phyloP scores from a whole-genome alignment of 2,113 vertebrate genomes.

The Platanista minor region DNA sequence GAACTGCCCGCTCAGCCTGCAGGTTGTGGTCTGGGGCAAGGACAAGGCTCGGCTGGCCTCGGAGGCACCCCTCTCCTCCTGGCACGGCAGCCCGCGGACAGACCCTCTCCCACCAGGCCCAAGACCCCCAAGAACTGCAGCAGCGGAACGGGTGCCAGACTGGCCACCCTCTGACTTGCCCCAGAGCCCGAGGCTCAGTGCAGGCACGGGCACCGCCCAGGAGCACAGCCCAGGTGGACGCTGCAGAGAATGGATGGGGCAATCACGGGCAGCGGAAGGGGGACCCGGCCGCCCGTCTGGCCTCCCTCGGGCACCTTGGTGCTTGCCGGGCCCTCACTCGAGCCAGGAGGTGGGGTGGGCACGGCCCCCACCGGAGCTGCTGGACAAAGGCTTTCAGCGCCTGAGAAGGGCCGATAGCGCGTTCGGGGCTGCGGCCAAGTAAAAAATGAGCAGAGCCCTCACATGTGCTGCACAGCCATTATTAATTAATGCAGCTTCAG shows the following conservation, averaged over 20 bases:
- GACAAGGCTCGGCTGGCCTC: background rate
- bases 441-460: constrained; percentile 56
- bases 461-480: constrained; percentile 72
- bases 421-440: constrained; percentile 22
- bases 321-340: background rate
- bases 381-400: constrained; percentile 66
- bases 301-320: background rate
- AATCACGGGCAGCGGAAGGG: background rate
- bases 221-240: background rate
- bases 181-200: background rate
- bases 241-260: background rate
- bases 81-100: background rate
- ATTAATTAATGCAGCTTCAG: constrained; percentile 69
- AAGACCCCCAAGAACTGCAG: accelerated
- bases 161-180: background rate
- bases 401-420: background rate
- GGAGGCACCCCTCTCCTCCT: background rate
- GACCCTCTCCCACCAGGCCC: background rate
- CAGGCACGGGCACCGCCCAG: background rate
- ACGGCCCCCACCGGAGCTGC: constrained; percentile 2
- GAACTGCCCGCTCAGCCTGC: background rate
- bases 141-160: background rate
- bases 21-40: background rate
- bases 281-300: background rate
- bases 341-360: background rate